Base-by-base conservation (phyloP, 1,140 invertebrate genomes). In the Sycobia sp. region DNA sequence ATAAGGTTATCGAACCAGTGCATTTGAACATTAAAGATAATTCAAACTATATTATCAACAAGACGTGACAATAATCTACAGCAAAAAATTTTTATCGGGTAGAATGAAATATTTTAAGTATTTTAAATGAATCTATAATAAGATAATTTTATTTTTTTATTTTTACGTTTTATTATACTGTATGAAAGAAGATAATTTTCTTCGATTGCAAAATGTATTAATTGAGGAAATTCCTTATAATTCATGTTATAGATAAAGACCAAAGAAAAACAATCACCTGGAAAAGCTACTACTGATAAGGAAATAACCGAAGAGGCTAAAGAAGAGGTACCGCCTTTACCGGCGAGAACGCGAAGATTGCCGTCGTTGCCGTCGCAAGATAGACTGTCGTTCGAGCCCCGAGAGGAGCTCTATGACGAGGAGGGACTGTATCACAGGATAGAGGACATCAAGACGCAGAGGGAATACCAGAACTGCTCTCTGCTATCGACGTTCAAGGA, bases 391-490 rank as follows among this genome's bases (percentile, higher is more conserved):
- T 67, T 62, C 5, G 68, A 61, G 27, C 62, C 66, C 0, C 41
- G 65, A 0, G 68, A 74, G 3, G 67, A 66, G 8, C 54, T 39
- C 16, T 74, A 79, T 13, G 74, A 80, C 2, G 74, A 79, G 9
- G 79, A 80, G 16, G 74, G 75, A 11, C 73, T 80, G 53, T 81
- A 81, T 56, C 73, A 81, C 11, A 74, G 69, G 44, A 80, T 81
- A 7, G 78, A 81, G 46, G 79, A 81, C 14, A 50, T 77, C 13
- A 59, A 53, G 4, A 67, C 72, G 2, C 64, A 66, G 2, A 54
- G n/a, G 10, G 62, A 55, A 14, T 79, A 79, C 62, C 71, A 73
- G 23, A 79, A 77, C 65, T 73, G 51, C 13, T 65, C 61, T 51
- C n/a, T 36, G 4, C 10, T 0, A 5, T 23, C 14, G 7, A 14